A percentile compares a stretch with the other conserved stretches of the same genome.
phyloP scores from a whole-genome alignment of 2,113 vertebrate species.

The Rhinichthys klamathensis region DNA sequence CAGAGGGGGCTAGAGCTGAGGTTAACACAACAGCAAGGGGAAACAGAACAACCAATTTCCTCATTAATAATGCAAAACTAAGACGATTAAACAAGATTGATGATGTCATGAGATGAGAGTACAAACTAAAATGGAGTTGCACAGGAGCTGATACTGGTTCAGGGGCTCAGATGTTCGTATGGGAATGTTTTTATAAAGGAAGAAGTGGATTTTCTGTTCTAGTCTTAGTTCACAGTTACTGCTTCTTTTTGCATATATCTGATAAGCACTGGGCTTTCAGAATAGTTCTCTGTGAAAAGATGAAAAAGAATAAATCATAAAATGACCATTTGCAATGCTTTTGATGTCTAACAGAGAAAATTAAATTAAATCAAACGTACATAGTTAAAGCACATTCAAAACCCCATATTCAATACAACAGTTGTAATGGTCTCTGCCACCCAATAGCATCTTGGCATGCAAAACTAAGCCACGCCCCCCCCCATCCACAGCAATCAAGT shows the following conservation, averaged over 20 bases:
- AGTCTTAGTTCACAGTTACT: constrained; percentile 77
- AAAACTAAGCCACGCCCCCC: constrained; percentile 66
- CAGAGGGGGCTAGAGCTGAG: constrained; percentile 8
- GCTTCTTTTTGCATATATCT: constrained; percentile 82
- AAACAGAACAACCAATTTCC: background rate
- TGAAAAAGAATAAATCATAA: constrained; percentile 70
- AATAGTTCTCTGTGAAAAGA: constrained; percentile 76
- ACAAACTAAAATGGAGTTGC: constrained; percentile 5
- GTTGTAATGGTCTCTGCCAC: constrained; percentile 71
- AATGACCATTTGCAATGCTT: constrained; percentile 58
- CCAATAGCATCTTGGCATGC: constrained; percentile 76
- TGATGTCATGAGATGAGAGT: constrained; percentile 2
- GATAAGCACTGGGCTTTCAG: constrained; percentile 76
- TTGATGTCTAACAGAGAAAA: constrained; percentile 45
- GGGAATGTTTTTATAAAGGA: constrained; percentile 64
- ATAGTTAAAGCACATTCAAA: constrained; percentile 62
- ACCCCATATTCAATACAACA: constrained; percentile 61
- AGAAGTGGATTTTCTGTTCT: constrained; percentile 69
- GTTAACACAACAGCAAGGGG: background rate
- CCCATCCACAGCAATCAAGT: constrained; percentile 40
- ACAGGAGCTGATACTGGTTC: constrained; percentile 27
- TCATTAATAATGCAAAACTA: constrained; percentile 28
- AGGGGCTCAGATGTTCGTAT: constrained; percentile 46
- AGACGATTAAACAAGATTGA: background rate
- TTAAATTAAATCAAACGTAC: constrained; percentile 51